Evolutionary conservation across 2,113 vertebrate species (phyloP).

Genomic region (Paratilapia polleni): DNA sequence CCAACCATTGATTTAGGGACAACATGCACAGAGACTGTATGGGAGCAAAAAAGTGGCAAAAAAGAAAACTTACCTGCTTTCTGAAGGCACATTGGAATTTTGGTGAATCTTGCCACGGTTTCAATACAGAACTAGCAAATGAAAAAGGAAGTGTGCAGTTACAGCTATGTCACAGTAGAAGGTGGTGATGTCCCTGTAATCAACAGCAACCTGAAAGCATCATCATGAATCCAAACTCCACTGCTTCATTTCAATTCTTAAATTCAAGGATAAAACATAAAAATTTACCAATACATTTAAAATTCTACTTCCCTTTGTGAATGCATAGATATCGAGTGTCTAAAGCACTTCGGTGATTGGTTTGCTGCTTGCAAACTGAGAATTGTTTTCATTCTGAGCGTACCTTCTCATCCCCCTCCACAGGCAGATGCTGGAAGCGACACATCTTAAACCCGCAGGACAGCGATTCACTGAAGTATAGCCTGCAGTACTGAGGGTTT

Average conservation of each 20-base stretch:
- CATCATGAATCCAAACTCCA: no score
- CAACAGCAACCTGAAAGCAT: not conserved
- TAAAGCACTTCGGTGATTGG: not conserved
- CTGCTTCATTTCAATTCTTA: not conserved
- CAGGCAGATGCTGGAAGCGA: conserved; percentile 84
- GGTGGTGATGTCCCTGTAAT: conserved; percentile 18
- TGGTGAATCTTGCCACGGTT: conserved; percentile 82
- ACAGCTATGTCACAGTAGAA: conserved; percentile 17
- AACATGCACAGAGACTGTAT: not conserved
- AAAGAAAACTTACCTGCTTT: conserved; percentile 84
- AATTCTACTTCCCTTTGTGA: not conserved
- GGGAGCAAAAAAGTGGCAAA: not conserved
- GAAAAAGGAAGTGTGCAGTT: not conserved
- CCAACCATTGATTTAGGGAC: not conserved
- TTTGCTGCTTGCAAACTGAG: not conserved
- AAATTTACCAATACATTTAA: not conserved
- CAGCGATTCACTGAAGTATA: conserved; percentile 85
- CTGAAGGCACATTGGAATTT: conserved; percentile 80
- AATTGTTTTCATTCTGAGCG: not conserved
- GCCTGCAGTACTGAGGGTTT: conserved; percentile 84
- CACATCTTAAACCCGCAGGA: conserved; percentile 83
- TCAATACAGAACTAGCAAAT: conserved; percentile 82
- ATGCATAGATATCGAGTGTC: not conserved
- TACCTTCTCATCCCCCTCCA: conserved; percentile 90
- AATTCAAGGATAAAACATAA: not conserved